Evolutionary conservation across 1,140 invertebrate genomes (phyloP).

Genomic region (Argopecten irradians): DNA sequence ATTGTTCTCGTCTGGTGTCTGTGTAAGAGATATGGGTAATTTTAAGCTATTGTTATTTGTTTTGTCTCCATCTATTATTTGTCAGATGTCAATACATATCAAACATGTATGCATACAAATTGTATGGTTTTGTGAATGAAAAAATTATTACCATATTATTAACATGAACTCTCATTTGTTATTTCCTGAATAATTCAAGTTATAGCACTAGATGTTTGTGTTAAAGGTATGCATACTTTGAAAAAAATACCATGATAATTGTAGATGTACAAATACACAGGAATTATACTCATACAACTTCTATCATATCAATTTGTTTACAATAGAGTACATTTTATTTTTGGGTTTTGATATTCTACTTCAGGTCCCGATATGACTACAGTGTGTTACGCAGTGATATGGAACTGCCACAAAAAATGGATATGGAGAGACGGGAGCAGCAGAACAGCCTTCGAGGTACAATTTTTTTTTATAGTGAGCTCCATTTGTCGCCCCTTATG

Average conservation of each 20-base stretch:
- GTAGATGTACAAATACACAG: background rate
- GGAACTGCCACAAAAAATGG: slow-evolving; percentile 56
- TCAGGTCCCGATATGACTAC: slow-evolving; percentile 53
- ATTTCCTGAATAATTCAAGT: background rate
- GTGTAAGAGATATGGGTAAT: slow-evolving; percentile 45
- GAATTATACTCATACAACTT: background rate
- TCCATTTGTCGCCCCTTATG: background rate
- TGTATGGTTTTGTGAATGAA: background rate
- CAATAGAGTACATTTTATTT: background rate
- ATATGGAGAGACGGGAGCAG: slow-evolving; percentile 51
- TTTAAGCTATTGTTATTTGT: background rate
- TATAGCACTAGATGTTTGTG: background rate
- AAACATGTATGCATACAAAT: background rate
- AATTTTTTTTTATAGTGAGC: background rate
- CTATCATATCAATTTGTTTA: background rate
- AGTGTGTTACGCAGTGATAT: slow-evolving; percentile 59
- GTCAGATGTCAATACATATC: background rate
- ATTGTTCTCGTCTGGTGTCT: slow-evolving; percentile 47
- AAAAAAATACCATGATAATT: too few relatives aligned
- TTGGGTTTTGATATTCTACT: background rate
- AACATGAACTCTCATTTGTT: background rate
- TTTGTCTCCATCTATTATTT: background rate
- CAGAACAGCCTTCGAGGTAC: slow-evolving; percentile 60
- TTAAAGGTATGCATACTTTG: background rate
- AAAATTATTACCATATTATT: background rate